A percentile compares a stretch with the other conserved stretches of the same genome.
These are phyloP conservation scores for Actenoides hombroni DNA, from an alignment of 2,113 vertebrate genomes.

Conservation along the genomic window DNA sequence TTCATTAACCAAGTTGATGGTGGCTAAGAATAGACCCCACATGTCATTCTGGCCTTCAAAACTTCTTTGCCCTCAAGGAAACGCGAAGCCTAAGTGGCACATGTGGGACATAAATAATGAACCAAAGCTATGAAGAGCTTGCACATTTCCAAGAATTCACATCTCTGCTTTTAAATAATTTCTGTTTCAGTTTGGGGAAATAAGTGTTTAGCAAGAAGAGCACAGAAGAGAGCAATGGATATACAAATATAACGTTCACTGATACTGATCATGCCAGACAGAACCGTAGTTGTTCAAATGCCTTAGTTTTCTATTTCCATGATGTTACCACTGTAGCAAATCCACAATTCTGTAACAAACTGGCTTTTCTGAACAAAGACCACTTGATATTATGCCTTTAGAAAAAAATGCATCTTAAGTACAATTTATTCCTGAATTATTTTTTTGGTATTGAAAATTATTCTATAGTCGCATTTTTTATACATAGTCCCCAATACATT, in stretches of 20 bases:
- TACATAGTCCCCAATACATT: neutral
- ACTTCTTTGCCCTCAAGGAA: neutral
- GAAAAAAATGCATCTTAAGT: neutral
- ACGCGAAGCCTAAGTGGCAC: neutral
- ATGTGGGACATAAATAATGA: neutral
- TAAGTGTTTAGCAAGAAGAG: neutral
- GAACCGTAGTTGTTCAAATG: neutral
- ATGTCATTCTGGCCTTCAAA: conserved; percentile 21
- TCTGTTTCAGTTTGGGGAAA: neutral
- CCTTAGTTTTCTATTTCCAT: neutral
- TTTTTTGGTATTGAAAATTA: neutral
- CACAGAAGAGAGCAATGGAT: neutral
- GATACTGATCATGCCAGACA: neutral
- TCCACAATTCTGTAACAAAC: neutral
- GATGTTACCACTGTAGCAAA: neutral
- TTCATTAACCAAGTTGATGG: conserved; percentile 22
- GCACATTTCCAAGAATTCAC: neutral
- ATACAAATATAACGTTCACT: neutral
- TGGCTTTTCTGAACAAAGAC: neutral
- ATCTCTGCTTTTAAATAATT: neutral
- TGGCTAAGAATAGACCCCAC: conserved; percentile 20
- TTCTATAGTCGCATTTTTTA: neutral
- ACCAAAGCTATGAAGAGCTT: neutral
- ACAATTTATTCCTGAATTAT: neutral
- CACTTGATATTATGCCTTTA: neutral